Evolutionary conservation across 2,888 invertebrate genomes (phyloP), one percentile per base, ranked within the genome.

Genomic region (Trissolcus brochymenae): DNA sequence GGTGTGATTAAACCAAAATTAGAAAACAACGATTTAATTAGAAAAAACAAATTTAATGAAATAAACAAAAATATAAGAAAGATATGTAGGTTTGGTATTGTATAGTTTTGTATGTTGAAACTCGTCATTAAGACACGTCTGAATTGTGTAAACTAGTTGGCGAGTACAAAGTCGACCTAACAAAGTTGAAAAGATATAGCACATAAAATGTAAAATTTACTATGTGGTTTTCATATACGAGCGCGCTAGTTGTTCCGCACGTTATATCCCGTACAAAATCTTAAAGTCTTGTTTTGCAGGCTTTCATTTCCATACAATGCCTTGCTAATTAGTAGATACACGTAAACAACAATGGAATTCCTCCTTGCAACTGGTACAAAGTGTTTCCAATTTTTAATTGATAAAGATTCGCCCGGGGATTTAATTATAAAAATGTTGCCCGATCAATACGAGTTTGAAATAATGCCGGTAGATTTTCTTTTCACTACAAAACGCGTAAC

Each of bases 291-390:
- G 57, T 64, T 75, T 74, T 62, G n/a, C 59, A 62, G 41, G 19
- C 35, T 53, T 35, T 11, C 9, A 74, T 74, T 74, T 74, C 62
- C 74, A 74, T 74, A 74, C 74, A 74, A 74, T 74, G 14, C 35
- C 16, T 11, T 57, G 41, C 74, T 74, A 74, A 74, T 74, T 74
- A 66, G 61, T 67, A 67, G 40, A 25, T 57, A 53, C 35, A 56
- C 61, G 19, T 55, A 66, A 51, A 56, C 59, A 73, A 73, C 73
- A 73, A 74, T 74, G 57, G 62, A 46, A n/a, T n/a, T 35, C 11
- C 35, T n/a, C n/a, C 35, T 9, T 35, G 41, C 51, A 66, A 59
- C 55, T 61, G 50, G 66, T 61, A 61, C 50, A 55, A 56, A 66
- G 61, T 66, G 67, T 66, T 65, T 67, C 54, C 35, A 56, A 74